phyloP scores from a whole-genome alignment of 2,888 invertebrate species.

The Dryocosmus kuriphilus region DNA sequence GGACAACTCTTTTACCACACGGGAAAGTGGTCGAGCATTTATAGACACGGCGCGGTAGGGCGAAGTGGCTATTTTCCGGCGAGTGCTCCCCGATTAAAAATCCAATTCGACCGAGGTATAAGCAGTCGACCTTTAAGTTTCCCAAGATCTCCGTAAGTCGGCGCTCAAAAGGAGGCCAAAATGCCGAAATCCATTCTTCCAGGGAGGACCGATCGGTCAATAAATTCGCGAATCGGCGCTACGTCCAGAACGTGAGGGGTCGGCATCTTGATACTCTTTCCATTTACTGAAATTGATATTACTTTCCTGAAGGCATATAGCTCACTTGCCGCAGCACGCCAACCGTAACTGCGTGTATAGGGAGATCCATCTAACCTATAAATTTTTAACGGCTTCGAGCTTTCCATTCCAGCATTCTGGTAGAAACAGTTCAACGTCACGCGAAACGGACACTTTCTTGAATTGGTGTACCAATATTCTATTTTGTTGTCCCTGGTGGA shows the following conservation, averaged over 20 bases:
- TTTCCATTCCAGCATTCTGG: constrained; percentile 38
- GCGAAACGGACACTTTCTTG: not conserved
- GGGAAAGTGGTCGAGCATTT: constrained; percentile 71
- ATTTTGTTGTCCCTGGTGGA: not conserved
- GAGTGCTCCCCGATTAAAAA: constrained; percentile 77
- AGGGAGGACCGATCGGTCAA: constrained; percentile 53
- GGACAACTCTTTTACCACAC: constrained; percentile 43
- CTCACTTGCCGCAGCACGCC: constrained; percentile 45
- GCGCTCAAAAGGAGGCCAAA: constrained; percentile 39
- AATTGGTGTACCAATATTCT: not conserved
- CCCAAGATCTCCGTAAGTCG: constrained; percentile 42
- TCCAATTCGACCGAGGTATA: constrained; percentile 67
- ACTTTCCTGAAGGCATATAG: constrained; percentile 63
- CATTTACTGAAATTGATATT: constrained; percentile 75
- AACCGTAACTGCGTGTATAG: constrained; percentile 34
- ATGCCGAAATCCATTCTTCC: constrained; percentile 49
- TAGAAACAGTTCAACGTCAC: constrained; percentile 3
- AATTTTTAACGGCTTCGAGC: constrained; percentile 57
- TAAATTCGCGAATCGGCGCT: constrained; percentile 60
- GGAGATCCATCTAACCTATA: constrained; percentile 57
- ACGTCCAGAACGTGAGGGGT: constrained; percentile 48
- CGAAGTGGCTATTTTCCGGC: constrained; percentile 77
- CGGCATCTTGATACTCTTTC: constrained; percentile 73
- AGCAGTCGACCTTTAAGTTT: constrained; percentile 25
- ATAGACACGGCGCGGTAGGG: constrained; percentile 70